Conservation (phyloP, 1,140 invertebrate species). For the Antheraea pernyi region DNA sequence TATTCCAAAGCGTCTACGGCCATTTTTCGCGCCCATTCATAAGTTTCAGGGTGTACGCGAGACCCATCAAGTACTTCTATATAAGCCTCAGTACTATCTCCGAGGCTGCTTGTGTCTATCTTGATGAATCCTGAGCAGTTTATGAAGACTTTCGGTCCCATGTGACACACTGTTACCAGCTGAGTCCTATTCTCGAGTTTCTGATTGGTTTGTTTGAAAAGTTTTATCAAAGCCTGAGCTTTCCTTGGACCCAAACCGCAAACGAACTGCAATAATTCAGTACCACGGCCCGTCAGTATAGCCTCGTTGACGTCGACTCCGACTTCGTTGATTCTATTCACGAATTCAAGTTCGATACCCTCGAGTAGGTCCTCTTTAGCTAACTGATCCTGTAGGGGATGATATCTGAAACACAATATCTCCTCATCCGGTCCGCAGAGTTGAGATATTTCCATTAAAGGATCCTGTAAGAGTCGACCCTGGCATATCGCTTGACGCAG, state of each 20-base stretch:
- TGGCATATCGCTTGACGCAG: conserved; percentile 95
- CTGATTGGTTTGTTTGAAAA: conserved; percentile 96
- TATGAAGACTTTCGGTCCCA: conserved; percentile 99
- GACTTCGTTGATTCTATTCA: conserved; percentile 97
- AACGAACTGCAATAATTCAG: conserved; percentile 97
- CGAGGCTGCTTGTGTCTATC: conserved; percentile 97
- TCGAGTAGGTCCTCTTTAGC: conserved; percentile 92
- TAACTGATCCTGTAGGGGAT: conserved; percentile 93
- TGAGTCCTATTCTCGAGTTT: conserved; percentile 96
- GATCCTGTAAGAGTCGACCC: conserved; percentile 95
- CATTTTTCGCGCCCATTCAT: conserved; percentile 99
- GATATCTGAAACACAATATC: conserved; percentile 95
- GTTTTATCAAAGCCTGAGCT: conserved; percentile 93
- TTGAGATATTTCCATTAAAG: conserved; percentile 97
- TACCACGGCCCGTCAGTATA: conserved; percentile 91
- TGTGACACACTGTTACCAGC: conserved; percentile 95
- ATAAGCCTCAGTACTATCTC: conserved; percentile 96
- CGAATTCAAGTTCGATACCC: conserved; percentile 94
- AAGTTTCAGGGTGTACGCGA: conserved; percentile 98
- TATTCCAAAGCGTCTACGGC: conserved; percentile 99
- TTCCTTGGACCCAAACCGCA: conserved; percentile 98
- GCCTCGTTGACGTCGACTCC: conserved; percentile 99
- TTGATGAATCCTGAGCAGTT: conserved; percentile 99
- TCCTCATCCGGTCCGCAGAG: conserved; percentile 97
- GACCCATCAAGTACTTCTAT: conserved; percentile 98